Conservation (phyloP, 2,113 vertebrate genomes). For the Acinonyx jubatus region DNA sequence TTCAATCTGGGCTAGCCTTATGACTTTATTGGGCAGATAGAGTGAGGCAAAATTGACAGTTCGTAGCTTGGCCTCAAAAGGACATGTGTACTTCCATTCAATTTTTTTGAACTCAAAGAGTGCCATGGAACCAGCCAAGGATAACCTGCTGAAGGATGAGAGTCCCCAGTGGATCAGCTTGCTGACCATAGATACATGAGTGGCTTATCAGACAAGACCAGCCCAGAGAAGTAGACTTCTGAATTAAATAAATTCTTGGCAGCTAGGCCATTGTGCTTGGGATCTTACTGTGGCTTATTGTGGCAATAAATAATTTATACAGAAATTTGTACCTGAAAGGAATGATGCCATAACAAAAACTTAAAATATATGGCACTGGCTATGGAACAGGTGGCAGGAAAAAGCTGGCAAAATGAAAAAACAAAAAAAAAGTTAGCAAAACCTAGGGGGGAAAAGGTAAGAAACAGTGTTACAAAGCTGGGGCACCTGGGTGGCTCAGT, state of each 20-base stretch:
- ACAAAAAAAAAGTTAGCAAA: neutral
- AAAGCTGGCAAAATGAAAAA: neutral
- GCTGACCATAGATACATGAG: fast-evolving
- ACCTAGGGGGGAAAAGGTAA: fast-evolving
- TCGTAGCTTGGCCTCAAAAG: no score
- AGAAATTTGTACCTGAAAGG: neutral
- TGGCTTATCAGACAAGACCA: neutral
- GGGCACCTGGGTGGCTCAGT: no score
- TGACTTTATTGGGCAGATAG: neutral
- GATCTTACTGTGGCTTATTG: neutral
- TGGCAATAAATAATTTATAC: neutral
- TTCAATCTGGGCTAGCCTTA: neutral
- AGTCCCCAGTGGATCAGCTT: neutral
- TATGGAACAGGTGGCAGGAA: neutral
- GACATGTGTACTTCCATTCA: neutral
- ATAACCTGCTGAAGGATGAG: neutral
- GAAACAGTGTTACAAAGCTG: neutral
- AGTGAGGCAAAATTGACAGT: neutral
- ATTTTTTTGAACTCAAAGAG: neutral
- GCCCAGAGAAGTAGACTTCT: neutral
- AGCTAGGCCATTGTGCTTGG: neutral
- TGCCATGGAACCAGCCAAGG: neutral
- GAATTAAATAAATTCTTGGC: neutral
- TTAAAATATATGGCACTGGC: neutral
- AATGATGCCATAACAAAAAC: neutral